A percentile compares a stretch with the other conserved stretches of the same genome.
phyloP scores from a whole-genome alignment of 2,797 vertebrate genomes.

The Manis javanica region DNA sequence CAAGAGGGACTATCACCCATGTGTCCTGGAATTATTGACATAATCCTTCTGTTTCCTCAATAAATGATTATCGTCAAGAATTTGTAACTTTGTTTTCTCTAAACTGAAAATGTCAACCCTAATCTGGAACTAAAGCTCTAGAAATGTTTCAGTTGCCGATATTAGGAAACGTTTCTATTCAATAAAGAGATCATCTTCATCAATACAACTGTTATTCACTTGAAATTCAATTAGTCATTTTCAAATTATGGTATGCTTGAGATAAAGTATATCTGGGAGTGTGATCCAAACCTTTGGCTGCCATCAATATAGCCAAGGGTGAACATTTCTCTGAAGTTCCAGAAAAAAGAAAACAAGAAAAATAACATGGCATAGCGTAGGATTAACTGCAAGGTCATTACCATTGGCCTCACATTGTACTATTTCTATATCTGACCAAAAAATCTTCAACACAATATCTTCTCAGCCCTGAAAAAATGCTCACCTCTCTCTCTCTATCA shows the following conservation, averaged over 20 bases:
- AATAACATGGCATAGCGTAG: conserved; percentile 53
- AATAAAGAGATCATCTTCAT: conserved; percentile 54
- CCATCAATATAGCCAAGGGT: conserved; percentile 58
- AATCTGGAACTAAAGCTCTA: conserved; percentile 42
- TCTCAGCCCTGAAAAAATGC: conserved; percentile 15
- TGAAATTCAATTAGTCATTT: conserved; percentile 66
- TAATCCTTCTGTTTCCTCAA: conserved; percentile 67
- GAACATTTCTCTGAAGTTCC: conserved; percentile 64
- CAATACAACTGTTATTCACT: conserved; percentile 22
- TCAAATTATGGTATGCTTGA: conserved; percentile 42
- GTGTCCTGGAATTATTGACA: not conserved
- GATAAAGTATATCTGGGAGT: conserved; percentile 62
- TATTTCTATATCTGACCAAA: conserved; percentile 70
- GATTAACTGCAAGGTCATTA: conserved; percentile 77
- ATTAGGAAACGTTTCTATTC: conserved; percentile 67
- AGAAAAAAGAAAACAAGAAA: conserved; percentile 48
- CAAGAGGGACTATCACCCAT: not conserved
- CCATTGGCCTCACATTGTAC: conserved; percentile 25
- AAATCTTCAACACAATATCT: conserved; percentile 64
- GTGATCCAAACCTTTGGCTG: conserved; percentile 68
- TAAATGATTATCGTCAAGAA: conserved; percentile 59
- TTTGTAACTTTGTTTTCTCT: conserved; percentile 74
- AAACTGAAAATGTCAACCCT: conserved; percentile 51
- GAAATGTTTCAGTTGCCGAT: conserved; percentile 35
- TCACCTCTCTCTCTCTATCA: not conserved